Evolutionary conservation across 1,140 invertebrate species (phyloP).

Genomic region (Venustaconcha ellipsiformis): DNA sequence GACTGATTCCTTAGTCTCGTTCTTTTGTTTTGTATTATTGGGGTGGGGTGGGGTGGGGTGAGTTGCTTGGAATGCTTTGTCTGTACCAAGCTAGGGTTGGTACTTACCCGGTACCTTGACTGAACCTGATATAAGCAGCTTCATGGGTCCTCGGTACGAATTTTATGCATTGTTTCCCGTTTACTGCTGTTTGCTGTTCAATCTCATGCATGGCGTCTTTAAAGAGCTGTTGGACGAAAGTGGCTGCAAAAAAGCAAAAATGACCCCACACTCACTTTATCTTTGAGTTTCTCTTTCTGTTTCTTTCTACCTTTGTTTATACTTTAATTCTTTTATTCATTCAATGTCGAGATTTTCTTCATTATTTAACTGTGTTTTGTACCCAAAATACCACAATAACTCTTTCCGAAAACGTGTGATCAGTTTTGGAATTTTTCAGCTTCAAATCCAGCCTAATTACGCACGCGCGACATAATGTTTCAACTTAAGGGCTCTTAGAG

Average conservation of each 20-base stretch:
- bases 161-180: slow-evolving; percentile 46
- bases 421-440: no score
- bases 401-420: no score
- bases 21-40: no score
- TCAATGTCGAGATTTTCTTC: neutral
- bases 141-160: slow-evolving; percentile 33
- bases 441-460: no score
- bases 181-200: slow-evolving; percentile 41
- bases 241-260: slow-evolving; percentile 10
- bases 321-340: neutral
- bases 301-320: neutral
- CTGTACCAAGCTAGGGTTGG: neutral
- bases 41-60: no score
- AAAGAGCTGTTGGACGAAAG: slow-evolving; percentile 33
- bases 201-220: slow-evolving; percentile 47
- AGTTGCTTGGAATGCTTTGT: no score
- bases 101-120: slow-evolving; percentile 40
- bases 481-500: no score
- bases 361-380: neutral
- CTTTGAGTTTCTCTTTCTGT: neutral
- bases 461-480: no score
- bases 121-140: slow-evolving; percentile 34
- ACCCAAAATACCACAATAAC: neutral
- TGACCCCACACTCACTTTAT: neutral
- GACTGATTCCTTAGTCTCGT: no score